Percentiles rank a stretch among this genome's conserved stretches.
Evolutionary conservation across 2,888 invertebrate species (phyloP).

Genomic region (Eueremaeus valkanovi): DNA sequence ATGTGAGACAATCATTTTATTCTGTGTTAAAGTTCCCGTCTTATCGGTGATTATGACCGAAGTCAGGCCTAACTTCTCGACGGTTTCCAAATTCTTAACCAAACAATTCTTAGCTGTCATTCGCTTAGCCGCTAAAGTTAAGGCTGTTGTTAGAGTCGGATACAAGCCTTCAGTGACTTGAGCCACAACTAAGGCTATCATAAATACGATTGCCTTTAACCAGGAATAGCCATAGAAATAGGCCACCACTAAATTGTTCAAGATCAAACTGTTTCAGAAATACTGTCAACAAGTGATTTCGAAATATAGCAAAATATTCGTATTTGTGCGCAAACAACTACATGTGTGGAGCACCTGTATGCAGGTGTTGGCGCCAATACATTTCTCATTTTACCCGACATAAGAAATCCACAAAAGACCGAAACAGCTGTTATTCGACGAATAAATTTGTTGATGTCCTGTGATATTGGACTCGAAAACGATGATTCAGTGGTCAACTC

Average conservation of each 20-base stretch:
- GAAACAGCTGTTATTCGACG: background rate
- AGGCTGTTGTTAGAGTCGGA: constrained; percentile 47
- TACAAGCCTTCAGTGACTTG: constrained; percentile 49
- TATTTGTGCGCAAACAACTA: too few relatives aligned
- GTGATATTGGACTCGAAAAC: background rate
- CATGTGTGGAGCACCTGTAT: too few relatives aligned
- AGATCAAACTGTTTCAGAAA: too few relatives aligned
- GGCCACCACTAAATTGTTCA: too few relatives aligned
- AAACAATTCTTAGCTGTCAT: constrained; percentile 75
- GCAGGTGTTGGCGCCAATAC: too few relatives aligned
- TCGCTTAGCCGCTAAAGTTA: constrained; percentile 53
- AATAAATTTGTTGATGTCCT: background rate
- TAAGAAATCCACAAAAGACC: background rate
- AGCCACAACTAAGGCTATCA: constrained; percentile 49
- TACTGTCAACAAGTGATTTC: too few relatives aligned
- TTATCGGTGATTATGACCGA: constrained; percentile 73
- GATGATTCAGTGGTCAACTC: too few relatives aligned
- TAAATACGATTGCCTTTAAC: constrained; percentile 47
- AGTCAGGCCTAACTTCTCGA: constrained; percentile 58
- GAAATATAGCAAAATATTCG: too few relatives aligned
- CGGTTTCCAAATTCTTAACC: constrained; percentile 64
- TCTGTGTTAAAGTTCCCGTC: constrained; percentile 64
- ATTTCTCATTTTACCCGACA: constrained; percentile 47
- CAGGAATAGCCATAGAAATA: constrained; percentile 47
- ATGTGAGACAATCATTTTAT: constrained; percentile 58